Conservation (phyloP, 2,888 invertebrate species). For the Agonopterix alstromeriana region DNA sequence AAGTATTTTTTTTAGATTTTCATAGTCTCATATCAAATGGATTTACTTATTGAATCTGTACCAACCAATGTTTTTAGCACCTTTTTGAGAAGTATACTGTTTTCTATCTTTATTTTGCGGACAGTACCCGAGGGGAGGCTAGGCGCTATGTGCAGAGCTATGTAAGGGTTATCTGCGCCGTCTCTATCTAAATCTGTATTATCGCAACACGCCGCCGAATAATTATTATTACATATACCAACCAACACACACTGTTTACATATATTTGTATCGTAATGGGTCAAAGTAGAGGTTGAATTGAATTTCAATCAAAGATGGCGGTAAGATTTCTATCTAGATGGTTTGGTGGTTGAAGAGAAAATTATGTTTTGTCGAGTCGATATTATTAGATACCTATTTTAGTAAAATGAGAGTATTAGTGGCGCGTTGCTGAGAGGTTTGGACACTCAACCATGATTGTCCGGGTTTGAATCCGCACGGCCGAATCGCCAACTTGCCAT, state of each 20-base stretch:
- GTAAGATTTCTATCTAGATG: not conserved
- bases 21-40: too few relatives aligned
- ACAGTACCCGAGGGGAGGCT: conserved; percentile 49
- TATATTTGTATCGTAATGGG: not conserved
- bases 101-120: conserved; percentile 15
- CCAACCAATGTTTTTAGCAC: too few relatives aligned
- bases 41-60: too few relatives aligned
- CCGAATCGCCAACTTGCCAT: too few relatives aligned
- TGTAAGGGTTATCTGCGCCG: conserved; percentile 69
- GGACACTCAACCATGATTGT: too few relatives aligned
- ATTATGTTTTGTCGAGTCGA: too few relatives aligned
- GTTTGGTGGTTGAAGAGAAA: not conserved
- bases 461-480: too few relatives aligned
- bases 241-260: not conserved
- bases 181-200: conserved; percentile 74
- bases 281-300: not conserved
- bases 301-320: conserved; percentile 6
- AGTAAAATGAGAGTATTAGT: too few relatives aligned
- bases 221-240: conserved; percentile 56
- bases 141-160: conserved; percentile 72
- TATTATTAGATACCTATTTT: too few relatives aligned
- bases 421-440: too few relatives aligned
- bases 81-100: too few relatives aligned
- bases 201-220: conserved; percentile 69
- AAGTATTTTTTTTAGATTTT: too few relatives aligned